Conservation (phyloP, 2,113 vertebrate species). For the Apodemus speciosus region DNA sequence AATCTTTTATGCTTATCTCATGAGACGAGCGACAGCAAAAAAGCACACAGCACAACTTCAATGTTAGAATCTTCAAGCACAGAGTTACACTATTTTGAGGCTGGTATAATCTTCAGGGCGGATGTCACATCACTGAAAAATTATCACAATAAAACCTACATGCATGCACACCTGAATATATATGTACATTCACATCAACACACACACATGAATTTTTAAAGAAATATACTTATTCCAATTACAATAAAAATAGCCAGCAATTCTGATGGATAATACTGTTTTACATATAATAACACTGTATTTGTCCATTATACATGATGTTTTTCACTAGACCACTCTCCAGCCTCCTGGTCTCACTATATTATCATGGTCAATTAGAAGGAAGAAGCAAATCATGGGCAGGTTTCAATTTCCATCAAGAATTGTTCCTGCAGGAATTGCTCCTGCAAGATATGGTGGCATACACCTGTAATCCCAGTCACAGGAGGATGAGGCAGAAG, state of each 20-base stretch:
- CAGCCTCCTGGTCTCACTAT: background rate
- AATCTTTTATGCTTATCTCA: background rate
- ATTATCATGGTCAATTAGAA: background rate
- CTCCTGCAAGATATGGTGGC: background rate
- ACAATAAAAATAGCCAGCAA: background rate
- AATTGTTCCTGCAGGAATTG: background rate
- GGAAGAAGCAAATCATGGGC: background rate
- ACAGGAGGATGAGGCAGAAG: background rate
- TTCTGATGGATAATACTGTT: background rate
- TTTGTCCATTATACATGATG: background rate
- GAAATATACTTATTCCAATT: background rate
- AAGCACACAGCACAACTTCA: background rate
- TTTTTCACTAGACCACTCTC: background rate
- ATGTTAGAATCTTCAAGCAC: background rate
- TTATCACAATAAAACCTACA: background rate
- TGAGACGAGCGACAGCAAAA: background rate
- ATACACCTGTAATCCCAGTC: background rate
- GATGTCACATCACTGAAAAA: background rate
- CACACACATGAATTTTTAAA: background rate
- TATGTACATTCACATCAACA: background rate
- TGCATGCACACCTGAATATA: background rate
- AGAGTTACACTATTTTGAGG: background rate
- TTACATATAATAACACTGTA: background rate
- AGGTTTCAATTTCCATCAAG: conserved; percentile 1
- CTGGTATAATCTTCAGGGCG: background rate